These are phyloP conservation scores for Seira musarum DNA, from an alignment of 2,888 invertebrate species.

Conservation along the genomic window DNA sequence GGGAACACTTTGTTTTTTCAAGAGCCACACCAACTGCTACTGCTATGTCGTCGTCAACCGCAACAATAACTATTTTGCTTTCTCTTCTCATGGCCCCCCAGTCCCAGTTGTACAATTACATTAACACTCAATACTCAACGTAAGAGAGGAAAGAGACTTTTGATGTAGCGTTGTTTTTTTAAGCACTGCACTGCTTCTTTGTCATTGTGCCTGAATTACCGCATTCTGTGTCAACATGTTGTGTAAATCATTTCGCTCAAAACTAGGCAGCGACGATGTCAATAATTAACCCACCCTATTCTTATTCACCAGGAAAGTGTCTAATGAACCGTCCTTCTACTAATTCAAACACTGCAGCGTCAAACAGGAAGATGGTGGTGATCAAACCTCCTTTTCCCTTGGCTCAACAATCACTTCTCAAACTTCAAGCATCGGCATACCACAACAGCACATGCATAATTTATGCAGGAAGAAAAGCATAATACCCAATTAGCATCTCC, in stretches of 20 bases:
- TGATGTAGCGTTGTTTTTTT: neutral
- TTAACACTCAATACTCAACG: neutral
- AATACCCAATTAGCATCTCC: conserved; percentile 5
- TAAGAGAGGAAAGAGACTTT: neutral
- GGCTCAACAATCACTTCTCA: neutral
- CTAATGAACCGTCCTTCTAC: neutral
- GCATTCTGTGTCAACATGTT: conserved; percentile 6
- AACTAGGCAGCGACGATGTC: neutral
- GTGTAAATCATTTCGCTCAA: neutral
- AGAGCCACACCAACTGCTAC: too few relatives aligned
- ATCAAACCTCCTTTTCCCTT: conserved; percentile 4
- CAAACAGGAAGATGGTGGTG: neutral
- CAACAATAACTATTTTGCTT: neutral
- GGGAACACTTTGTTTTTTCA: too few relatives aligned
- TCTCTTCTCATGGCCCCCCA: conserved; percentile 7
- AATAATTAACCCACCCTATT: conserved; percentile 5
- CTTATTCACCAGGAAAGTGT: conserved; percentile 10
- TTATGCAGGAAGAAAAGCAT: conserved; percentile 14
- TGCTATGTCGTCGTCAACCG: neutral
- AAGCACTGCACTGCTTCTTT: neutral
- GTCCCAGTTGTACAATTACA: neutral
- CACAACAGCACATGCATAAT: conserved; percentile 7
- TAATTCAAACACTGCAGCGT: neutral
- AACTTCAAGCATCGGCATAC: neutral
- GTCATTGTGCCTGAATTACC: neutral